These are phyloP conservation scores for Boulengerochromis microlepis DNA, from an alignment of 2,113 vertebrate genomes.

Conservation along the genomic window DNA sequence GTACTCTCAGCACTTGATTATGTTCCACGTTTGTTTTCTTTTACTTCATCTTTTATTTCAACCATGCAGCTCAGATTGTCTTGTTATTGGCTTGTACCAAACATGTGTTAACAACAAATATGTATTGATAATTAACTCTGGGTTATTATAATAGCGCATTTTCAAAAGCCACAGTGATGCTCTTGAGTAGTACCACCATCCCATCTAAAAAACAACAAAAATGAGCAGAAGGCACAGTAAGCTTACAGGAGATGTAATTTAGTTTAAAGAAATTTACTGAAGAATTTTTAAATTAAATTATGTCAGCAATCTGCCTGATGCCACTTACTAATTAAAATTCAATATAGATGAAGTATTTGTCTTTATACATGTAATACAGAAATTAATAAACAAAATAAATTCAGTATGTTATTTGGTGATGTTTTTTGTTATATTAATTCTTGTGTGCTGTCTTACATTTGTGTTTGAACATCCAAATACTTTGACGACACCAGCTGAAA, in stretches of 20 bases:
- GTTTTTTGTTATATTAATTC: background rate
- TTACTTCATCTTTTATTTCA: background rate
- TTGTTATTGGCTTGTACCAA: background rate
- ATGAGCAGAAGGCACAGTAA: background rate
- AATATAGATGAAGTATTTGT: background rate
- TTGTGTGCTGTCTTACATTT: background rate
- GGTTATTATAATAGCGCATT: background rate
- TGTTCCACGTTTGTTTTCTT: background rate
- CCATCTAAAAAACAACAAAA: background rate
- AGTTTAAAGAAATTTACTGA: background rate
- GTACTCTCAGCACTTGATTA: background rate
- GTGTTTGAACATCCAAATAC: background rate
- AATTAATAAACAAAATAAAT: background rate
- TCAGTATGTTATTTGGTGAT: background rate
- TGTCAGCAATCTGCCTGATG: background rate
- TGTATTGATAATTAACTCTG: background rate
- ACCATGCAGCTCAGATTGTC: background rate
- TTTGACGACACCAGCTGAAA: background rate
- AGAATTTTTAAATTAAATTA: background rate
- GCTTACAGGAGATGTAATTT: background rate
- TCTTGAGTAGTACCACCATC: background rate
- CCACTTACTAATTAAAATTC: background rate
- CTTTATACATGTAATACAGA: background rate
- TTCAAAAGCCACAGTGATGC: background rate
- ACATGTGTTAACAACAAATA: background rate